Evolutionary conservation across 1,140 invertebrate species (phyloP), one percentile per base, ranked within the genome.

Genomic region (Lordiphosa stackelbergi): DNA sequence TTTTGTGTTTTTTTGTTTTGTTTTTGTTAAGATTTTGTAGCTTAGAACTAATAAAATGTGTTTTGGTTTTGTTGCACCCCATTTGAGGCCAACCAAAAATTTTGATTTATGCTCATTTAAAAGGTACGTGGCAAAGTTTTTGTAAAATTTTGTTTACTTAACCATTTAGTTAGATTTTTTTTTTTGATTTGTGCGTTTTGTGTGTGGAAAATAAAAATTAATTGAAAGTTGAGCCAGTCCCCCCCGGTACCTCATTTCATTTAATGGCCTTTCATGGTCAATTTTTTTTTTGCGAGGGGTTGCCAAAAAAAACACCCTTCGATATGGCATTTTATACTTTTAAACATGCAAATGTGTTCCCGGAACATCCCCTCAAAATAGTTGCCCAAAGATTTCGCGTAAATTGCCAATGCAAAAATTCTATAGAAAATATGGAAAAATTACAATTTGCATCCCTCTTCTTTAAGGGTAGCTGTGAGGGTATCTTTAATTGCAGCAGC

Each of bases 81-180:
- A 47, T 45, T 46, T 12, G 11, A 31, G 65, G 46, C 79, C 34
- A 58, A 72, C 6, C 28, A 73, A 69, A 69, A 79, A 81, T 86
- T 86, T 86, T 86, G 85, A 86, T 86, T 86, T 86, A 68, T 71
- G 85, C 85, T 86, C 85, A 63, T 73, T 69, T 49, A 68, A 31
- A 84, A 75, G 79, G 75, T 79, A 86, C 78, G 43, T 84, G 74
- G 73, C 73, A 81, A 75, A 72, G 42, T 31, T 64, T 64, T 64
- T 83, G 69, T 83, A 83, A 69, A 77, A 73, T 77, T 66, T 40
- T 78, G 51, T 84, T 60, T 73, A 60, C 45, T 62, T 66, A 31
- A 31, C 28, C 28, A 60, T 63, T 43, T 58, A 54, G 63, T 58
- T 68, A 54, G 47, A 48, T 47, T 47, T 60, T 47, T 12, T 13